Base-by-base conservation (phyloP, 2,113 vertebrate species). In the Herpetotheres cachinnans region DNA sequence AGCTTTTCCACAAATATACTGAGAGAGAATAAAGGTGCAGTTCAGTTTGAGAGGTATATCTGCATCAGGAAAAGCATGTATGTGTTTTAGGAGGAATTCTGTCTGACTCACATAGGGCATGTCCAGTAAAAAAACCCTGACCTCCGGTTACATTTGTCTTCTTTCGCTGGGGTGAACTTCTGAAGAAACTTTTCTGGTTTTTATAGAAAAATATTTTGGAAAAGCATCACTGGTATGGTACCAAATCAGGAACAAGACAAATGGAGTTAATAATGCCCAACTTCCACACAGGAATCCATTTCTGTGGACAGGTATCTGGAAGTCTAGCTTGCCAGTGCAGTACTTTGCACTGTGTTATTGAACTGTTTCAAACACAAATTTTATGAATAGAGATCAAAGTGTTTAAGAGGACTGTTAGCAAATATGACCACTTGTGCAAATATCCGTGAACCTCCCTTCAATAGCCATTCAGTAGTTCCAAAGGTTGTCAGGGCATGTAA, bases 361-460 rank as follows among this genome's bases (percentile, higher is more conserved):
- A 98, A 89, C 96, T 96, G 58, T 88, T 98, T 94, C 85, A 92
- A 95, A 93, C 78, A 92, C 90, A 96, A 77, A 88, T 96, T 85
- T 93, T 95, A 91, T 95, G 88, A 97, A 77, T 78, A 95, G 82
- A 95, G 92, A 97, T 98, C 97, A 97, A 97, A 98, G 76, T 46
- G 24, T 84, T 94, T 89, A 55, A 90, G 67, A 84, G 92, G 92
- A 76, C 88, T 95, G 95, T 97, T 97, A 97, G 96, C 95, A 98
- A 97, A 97, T 97, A 92, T 67, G 80, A 96, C 91, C 89, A 90
- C 95, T 98, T 96, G 90, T 95, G 90, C 97, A 98, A 97, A 97
- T 97, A 98, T 93, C 93, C 32, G 30, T 97, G 95, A 96, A 95
- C 89, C 78, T 82, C 62, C 74, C 61, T 74, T 67, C 83, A 74